Conservation (phyloP, 2,113 vertebrate species). For the Channa argus region DNA sequence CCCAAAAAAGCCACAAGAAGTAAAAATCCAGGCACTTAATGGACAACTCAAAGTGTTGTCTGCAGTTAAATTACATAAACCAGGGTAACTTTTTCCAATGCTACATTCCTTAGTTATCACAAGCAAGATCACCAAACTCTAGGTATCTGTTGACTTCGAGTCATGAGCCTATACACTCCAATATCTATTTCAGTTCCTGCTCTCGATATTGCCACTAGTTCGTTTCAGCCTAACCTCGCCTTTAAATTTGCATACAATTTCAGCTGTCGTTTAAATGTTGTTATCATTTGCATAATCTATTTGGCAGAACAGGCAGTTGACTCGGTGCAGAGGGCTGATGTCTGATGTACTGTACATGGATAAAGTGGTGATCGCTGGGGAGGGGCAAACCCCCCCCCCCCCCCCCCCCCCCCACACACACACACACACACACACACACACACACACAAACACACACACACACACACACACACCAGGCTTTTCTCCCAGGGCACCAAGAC, state of each 20-base stretch:
- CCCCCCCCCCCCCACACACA: too few relatives aligned
- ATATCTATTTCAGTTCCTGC: background rate
- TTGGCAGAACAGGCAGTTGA: conserved; percentile 21
- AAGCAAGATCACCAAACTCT: too few relatives aligned
- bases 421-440: too few relatives aligned
- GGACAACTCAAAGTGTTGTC: too few relatives aligned
- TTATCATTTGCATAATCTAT: conserved; percentile 49
- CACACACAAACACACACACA: too few relatives aligned
- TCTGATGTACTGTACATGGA: background rate
- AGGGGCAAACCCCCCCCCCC: too few relatives aligned
- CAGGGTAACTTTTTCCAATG: too few relatives aligned
- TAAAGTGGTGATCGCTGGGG: conserved; percentile 19
- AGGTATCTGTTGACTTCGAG: conserved; percentile 16
- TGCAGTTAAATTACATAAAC: too few relatives aligned
- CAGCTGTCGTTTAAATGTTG: conserved; percentile 28
- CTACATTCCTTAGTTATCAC: too few relatives aligned
- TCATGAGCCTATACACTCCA: conserved; percentile 14
- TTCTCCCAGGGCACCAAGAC: background rate
- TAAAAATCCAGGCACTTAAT: too few relatives aligned
- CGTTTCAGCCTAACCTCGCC: conserved; percentile 18
- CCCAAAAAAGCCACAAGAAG: too few relatives aligned
- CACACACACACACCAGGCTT: background rate
- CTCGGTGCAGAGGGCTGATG: conserved; percentile 13
- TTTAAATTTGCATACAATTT: conserved; percentile 43
- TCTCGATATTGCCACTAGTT: conserved; percentile 25